Evolutionary conservation across 2,797 vertebrate genomes (phyloP).

Genomic region (Falco biarmicus): DNA sequence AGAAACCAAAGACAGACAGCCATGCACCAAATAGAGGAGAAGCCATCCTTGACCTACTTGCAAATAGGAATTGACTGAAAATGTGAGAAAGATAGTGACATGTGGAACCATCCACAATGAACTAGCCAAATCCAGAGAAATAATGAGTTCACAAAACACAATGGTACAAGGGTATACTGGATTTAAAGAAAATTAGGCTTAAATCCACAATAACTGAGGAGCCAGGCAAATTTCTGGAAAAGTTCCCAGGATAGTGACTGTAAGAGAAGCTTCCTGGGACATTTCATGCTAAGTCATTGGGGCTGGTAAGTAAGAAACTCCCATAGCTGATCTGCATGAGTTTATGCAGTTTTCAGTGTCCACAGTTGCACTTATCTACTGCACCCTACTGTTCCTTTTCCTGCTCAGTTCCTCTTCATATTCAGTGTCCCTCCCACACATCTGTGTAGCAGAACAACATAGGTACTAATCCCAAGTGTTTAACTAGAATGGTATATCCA

Average conservation of each 20-base stretch:
- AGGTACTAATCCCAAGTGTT: background rate
- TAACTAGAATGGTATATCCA: background rate
- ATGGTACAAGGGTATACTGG: background rate
- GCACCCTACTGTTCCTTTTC: background rate
- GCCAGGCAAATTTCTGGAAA: background rate
- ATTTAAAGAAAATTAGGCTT: background rate
- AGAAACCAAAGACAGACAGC: background rate
- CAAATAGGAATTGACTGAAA: background rate
- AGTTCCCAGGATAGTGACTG: background rate
- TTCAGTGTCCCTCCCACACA: background rate
- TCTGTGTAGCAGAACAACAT: background rate
- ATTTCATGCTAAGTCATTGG: background rate
- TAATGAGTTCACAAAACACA: background rate
- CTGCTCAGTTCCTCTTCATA: background rate
- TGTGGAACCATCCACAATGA: background rate
- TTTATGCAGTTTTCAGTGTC: background rate
- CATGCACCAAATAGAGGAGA: background rate
- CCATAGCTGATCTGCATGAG: background rate
- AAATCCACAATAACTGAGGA: background rate
- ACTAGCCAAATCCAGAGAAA: background rate
- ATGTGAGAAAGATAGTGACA: background rate
- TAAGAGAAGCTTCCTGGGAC: background rate
- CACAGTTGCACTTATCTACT: background rate
- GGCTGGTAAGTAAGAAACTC: background rate
- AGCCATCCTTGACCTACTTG: conserved; percentile 19